phyloP scores from a whole-genome alignment of 1,140 invertebrate species.

The Ostrea denselamellosa region DNA sequence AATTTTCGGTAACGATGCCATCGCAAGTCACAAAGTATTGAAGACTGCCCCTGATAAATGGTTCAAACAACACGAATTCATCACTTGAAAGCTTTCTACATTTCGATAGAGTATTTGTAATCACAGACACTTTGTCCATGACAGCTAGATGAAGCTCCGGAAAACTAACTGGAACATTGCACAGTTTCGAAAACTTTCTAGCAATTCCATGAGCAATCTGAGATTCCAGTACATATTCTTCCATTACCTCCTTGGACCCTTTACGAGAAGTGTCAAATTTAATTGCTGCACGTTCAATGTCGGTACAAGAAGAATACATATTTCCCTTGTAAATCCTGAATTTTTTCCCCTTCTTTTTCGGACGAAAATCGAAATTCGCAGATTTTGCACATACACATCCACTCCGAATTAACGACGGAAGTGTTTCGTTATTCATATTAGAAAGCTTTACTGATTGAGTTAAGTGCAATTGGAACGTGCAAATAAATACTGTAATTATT shows the following conservation, averaged over 20 bases:
- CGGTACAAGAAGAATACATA: not conserved
- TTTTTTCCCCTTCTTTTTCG: not conserved
- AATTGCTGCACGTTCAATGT: not conserved
- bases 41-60: not conserved
- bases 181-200: not conserved
- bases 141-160: constrained; percentile 14
- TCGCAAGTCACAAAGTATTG: not conserved
- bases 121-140: not conserved
- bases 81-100: not conserved
- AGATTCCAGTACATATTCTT: not conserved
- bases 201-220: not conserved
- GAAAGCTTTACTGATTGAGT: no score
- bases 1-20: not conserved
- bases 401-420: not conserved
- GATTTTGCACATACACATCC: not conserved
- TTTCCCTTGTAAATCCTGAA: not conserved
- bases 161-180: not conserved
- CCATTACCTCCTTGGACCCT: not conserved
- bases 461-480: no score
- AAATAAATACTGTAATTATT: no score
- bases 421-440: not conserved
- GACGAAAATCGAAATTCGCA: not conserved
- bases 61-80: constrained; percentile 13
- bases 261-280: not conserved
- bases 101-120: not conserved